A percentile compares a stretch with the other conserved stretches of the same genome.
Evolutionary conservation across 2,888 invertebrate species (phyloP).

Genomic region (Tachystola acroxantha): DNA sequence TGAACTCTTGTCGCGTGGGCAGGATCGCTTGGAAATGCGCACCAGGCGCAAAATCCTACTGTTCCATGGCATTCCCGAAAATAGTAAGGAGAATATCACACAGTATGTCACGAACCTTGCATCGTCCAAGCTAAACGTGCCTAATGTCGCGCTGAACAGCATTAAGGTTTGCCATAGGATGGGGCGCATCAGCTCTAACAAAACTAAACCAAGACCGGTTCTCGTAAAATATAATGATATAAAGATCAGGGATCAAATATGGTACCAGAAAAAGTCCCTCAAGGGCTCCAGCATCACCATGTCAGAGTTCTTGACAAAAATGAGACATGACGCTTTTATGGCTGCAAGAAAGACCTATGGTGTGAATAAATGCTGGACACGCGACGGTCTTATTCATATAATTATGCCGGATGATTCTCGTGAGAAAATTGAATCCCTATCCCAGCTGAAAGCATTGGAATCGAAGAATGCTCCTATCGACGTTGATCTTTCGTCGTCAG

Average conservation of each 20-base stretch:
- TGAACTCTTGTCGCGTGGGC: background rate
- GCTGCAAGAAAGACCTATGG: background rate
- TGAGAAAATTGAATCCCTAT: background rate
- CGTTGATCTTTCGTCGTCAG: too few species aligned
- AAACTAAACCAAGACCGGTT: background rate
- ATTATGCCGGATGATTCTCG: background rate
- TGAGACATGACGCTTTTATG: background rate
- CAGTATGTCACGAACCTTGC: background rate
- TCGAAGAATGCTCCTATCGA: too few species aligned
- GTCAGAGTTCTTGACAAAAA: background rate
- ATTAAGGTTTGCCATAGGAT: background rate
- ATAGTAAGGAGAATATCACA: background rate
- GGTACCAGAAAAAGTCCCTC: background rate
- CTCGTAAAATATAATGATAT: background rate
- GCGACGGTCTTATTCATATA: slow-evolving; percentile 4
- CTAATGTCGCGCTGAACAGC: background rate
- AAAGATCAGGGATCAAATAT: background rate
- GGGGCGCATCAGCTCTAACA: background rate
- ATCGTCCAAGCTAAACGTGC: background rate
- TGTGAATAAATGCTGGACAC: background rate
- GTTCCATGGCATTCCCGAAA: background rate
- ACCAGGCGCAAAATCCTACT: background rate
- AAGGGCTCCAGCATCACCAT: background rate
- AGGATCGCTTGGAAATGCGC: background rate
- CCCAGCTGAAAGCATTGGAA: too few species aligned